Base-by-base conservation (phyloP, 37 sponge, comb jelly and placozoan genomes). In the Lycopodina hypogea region DNA sequence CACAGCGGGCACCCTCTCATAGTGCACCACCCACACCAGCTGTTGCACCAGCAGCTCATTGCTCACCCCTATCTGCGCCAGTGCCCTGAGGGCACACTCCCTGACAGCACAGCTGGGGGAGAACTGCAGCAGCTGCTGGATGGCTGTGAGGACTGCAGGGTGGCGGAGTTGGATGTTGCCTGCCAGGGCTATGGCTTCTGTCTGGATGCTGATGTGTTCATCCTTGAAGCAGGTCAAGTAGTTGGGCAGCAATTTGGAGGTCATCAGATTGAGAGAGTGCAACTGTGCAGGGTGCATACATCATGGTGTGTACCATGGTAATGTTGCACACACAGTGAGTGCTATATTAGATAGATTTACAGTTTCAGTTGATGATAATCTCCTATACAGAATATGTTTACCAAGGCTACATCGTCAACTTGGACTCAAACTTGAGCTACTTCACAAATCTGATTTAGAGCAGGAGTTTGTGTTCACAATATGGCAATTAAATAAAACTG, bases 191-290 rank as follows among this genome's bases (percentile, higher is more conserved):
- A 84, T 78, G 28, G 97, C 87, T 50, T 88, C 84, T 6, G 88
- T 81, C n/a, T 72, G 50, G 32, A 97, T 85, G 56, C 92, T 91
- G 37, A 87, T 77, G 81, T 94, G 89, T 19, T 90, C 84, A 56
- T 89, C 95, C 23, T 42, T 69, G 77, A 97, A 91, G 56, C 93
- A 94, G 40, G 81, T 30, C 42, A 97, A 88, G 63, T 91, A 97
- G 56, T 71, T 63, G 22, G 94, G 80, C 34, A 90, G 79, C 53
- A 97, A 61, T 58, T 86, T 78, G 8, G 87, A 72, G 3, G 97
- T 97, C 97, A 97, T 93, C 58, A 97, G 81, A 4, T 77, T n/a
- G 37, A 97, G 77, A 38, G 85, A 70, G 38, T 67, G 57, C 7
- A 94, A 68, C 73, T 90, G 74, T 30, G 45, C 23, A 37, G 1